These are phyloP conservation scores for Phenganax subtilis DNA, from an alignment of 92 coral and sea anemone species.

Conservation along the genomic window DNA sequence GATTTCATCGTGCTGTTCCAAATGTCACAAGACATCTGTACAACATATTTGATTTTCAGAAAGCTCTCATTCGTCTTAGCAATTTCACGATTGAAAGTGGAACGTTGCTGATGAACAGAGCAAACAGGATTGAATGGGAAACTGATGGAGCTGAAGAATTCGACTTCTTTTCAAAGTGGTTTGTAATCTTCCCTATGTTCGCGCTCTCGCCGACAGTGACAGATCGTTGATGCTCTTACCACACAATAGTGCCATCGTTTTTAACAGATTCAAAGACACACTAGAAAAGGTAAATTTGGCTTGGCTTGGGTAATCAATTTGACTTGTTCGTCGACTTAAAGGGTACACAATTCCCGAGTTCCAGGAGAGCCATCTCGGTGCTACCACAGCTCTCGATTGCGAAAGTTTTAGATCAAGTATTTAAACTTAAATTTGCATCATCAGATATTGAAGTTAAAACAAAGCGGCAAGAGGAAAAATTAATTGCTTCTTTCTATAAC, in stretches of 20 bases:
- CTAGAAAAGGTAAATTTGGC: constrained; percentile 13
- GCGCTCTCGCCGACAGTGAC: constrained; percentile 27
- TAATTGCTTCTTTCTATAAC: too few relatives aligned
- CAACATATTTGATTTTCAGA: constrained; percentile 12
- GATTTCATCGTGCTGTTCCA: constrained; percentile 22
- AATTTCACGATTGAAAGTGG: constrained; percentile 16
- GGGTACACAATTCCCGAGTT: constrained; percentile 20
- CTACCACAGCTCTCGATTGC: constrained; percentile 12
- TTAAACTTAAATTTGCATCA: too few relatives aligned
- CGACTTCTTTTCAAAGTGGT: neutral
- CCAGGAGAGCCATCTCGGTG: constrained; percentile 20
- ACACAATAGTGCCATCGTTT: constrained; percentile 13
- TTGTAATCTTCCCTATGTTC: neutral
- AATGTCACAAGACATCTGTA: neutral
- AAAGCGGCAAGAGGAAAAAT: too few relatives aligned
- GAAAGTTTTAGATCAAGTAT: too few relatives aligned
- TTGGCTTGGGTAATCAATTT: constrained; percentile 14
- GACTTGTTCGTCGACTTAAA: constrained; percentile 20
- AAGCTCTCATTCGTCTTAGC: constrained; percentile 25
- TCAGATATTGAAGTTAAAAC: too few relatives aligned
- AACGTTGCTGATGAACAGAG: constrained; percentile 15
- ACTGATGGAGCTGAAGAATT: neutral
- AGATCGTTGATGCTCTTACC: constrained; percentile 24
- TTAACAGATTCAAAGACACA: constrained; percentile 19
- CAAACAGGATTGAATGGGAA: neutral